phyloP scores from a whole-genome alignment of 2,888 invertebrate species.

The Mythimna lalbum region DNA sequence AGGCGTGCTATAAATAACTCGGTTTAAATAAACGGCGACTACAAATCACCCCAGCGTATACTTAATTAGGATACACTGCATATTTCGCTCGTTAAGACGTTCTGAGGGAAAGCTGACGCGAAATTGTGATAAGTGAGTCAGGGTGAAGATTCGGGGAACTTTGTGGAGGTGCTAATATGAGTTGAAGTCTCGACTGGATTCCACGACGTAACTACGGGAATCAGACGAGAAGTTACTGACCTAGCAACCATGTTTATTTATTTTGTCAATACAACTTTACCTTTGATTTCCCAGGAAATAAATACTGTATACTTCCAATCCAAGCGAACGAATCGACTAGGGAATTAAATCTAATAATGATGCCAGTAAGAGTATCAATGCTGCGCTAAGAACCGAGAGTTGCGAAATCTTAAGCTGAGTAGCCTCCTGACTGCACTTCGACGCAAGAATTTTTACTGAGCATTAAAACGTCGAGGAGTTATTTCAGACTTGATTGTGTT shows the following conservation, averaged over 20 bases:
- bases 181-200: not conserved
- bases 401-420: slow-evolving; percentile 24
- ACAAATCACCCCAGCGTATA: slow-evolving; percentile 70
- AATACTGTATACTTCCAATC: slow-evolving; percentile 1
- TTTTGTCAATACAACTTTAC: not conserved
- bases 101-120: slow-evolving; percentile 38
- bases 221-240: not conserved
- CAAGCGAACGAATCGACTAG: not conserved
- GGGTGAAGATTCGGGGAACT: slow-evolving; percentile 15
- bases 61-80: slow-evolving; percentile 71
- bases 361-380: not conserved
- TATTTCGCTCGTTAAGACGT: slow-evolving; percentile 63
- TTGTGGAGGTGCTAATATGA: slow-evolving; percentile 21
- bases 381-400: slow-evolving; percentile 11
- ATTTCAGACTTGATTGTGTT: slow-evolving; percentile 51
- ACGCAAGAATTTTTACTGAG: slow-evolving; percentile 34
- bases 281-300: not conserved
- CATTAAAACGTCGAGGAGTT: slow-evolving; percentile 38
- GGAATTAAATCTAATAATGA: not conserved
- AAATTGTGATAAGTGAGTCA: slow-evolving; percentile 48
- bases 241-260: not conserved
- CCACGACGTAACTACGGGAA: not conserved
- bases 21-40: slow-evolving; percentile 68
- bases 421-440: slow-evolving; percentile 30
- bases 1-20: slow-evolving; percentile 73